A percentile compares a stretch with the other conserved stretches of the same genome.
These are phyloP conservation scores for Vultur gryphus DNA, from an alignment of 2,797 vertebrate genomes.

Conservation along the genomic window DNA sequence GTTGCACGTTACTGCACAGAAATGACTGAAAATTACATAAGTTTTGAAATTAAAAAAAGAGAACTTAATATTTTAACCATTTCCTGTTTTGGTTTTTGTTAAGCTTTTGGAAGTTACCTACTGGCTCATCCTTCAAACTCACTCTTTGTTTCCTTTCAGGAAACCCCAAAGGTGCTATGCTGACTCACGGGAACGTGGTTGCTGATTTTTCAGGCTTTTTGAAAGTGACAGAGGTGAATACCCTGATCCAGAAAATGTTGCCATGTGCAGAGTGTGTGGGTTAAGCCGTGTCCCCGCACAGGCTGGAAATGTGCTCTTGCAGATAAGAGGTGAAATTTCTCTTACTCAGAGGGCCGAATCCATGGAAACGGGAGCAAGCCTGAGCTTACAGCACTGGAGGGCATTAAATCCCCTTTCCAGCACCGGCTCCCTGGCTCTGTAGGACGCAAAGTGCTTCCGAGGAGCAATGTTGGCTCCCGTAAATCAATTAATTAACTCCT, in stretches of 20 bases:
- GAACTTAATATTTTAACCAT: not conserved
- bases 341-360: not conserved
- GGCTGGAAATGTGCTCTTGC: not conserved
- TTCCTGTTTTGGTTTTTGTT: not conserved
- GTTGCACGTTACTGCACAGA: not conserved
- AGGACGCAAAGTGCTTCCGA: not conserved
- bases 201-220: constrained; percentile 97
- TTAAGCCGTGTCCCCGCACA: not conserved
- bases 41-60: not conserved
- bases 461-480: not conserved
- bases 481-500: not conserved
- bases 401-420: not conserved
- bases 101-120: not conserved
- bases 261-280: not conserved
- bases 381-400: not conserved
- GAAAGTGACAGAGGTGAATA: constrained; percentile 97
- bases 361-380: not conserved
- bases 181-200: constrained; percentile 95
- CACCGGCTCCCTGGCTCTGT: not conserved
- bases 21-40: accelerated
- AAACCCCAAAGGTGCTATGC: constrained; percentile 98
- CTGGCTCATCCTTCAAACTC: not conserved
- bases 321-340: not conserved
- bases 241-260: not conserved
- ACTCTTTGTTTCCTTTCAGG: constrained; percentile 75